Evolutionary conservation across 2,113 vertebrate genomes (phyloP).

Genomic region (Apus apus): DNA sequence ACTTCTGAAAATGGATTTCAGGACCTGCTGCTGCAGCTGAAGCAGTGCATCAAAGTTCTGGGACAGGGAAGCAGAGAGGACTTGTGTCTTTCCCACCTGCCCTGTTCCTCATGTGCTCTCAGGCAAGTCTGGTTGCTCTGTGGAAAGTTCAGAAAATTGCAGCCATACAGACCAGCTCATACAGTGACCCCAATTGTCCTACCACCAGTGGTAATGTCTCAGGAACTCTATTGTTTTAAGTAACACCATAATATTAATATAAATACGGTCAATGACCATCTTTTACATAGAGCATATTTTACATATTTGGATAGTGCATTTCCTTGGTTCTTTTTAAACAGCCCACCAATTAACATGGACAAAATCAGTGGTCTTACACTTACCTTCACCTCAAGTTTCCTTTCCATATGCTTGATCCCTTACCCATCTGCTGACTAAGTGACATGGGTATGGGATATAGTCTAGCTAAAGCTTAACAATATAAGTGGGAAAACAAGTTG

Average conservation of each 20-base stretch:
- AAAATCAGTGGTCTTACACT: neutral
- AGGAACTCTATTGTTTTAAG: neutral
- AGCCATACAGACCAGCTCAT: neutral
- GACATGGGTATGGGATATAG: neutral
- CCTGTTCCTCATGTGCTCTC: accelerated
- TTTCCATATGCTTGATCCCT: neutral
- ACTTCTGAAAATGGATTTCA: neutral
- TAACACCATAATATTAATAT: neutral
- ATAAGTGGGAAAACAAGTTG: neutral
- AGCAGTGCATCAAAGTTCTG: neutral
- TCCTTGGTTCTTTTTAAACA: neutral
- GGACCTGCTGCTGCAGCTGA: neutral
- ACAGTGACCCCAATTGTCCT: neutral
- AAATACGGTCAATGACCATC: neutral
- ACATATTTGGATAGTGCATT: neutral
- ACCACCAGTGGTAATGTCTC: neutral
- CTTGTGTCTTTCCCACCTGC: neutral
- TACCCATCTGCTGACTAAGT: neutral
- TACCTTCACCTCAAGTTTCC: neutral
- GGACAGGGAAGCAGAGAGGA: neutral
- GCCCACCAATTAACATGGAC: neutral
- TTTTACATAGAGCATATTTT: neutral
- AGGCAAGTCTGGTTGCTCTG: neutral
- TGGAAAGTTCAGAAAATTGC: neutral
- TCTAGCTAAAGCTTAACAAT: neutral